Evolutionary conservation across 2,113 vertebrate genomes (phyloP).

Genomic region (Scomber japonicus): DNA sequence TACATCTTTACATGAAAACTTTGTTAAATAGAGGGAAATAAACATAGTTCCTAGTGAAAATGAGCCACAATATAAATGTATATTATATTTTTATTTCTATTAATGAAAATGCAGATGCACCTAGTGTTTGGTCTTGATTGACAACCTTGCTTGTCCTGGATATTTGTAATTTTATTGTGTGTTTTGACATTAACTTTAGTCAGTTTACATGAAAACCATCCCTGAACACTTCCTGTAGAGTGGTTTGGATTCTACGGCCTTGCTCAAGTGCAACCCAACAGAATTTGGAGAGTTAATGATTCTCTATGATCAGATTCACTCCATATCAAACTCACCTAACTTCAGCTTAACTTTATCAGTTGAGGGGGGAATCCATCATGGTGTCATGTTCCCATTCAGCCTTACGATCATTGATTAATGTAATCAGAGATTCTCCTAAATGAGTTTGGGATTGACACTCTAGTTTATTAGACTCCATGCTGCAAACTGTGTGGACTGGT

Average conservation of each 20-base stretch:
- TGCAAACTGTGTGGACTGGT: constrained; percentile 54
- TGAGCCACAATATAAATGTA: too few relatives aligned
- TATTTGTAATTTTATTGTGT: not conserved
- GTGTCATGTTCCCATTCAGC: constrained; percentile 59
- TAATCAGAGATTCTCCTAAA: constrained; percentile 74
- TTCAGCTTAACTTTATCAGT: constrained; percentile 56
- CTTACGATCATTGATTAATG: constrained; percentile 73
- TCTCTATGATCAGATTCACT: constrained; percentile 49
- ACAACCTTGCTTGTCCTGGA: not conserved
- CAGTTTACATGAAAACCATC: not conserved
- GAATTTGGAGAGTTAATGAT: constrained; percentile 37
- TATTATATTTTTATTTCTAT: too few relatives aligned
- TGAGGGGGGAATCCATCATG: constrained; percentile 47
- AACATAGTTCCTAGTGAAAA: not conserved
- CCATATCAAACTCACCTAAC: constrained; percentile 53
- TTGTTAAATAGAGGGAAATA: not conserved
- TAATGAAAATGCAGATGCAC: not conserved
- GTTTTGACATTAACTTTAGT: not conserved
- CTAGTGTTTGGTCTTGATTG: not conserved
- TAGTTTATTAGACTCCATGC: constrained; percentile 73
- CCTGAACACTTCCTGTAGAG: not conserved
- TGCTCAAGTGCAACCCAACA: constrained; percentile 33
- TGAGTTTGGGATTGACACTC: constrained; percentile 78
- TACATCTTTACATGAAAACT: not conserved
- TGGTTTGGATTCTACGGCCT: constrained; percentile 25